Percentiles rank a stretch among this genome's conserved stretches.
These are phyloP conservation scores for Cancer borealis DNA, from an alignment of 2,888 invertebrate species.

Conservation along the genomic window DNA sequence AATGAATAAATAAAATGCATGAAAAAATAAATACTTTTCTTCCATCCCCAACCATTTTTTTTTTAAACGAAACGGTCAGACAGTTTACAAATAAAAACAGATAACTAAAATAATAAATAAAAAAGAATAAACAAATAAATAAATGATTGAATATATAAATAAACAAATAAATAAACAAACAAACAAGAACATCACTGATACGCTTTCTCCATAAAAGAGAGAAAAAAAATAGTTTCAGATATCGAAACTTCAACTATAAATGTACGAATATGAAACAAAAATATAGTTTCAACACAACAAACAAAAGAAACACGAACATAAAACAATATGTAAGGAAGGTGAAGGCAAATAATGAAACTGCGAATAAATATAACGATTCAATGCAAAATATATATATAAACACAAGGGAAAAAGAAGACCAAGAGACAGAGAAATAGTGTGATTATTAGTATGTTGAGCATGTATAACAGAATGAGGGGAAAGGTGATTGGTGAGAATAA, in stretches of 20 bases:
- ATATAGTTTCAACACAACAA: not conserved
- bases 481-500: not conserved
- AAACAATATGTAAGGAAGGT: not conserved
- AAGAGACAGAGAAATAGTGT: not conserved
- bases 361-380: not conserved
- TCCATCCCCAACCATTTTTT: not conserved
- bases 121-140: not conserved
- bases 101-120: not conserved
- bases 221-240: not conserved
- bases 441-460: not conserved
- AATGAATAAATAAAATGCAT: not conserved
- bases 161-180: too few relatives aligned
- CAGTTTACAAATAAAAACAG: not conserved
- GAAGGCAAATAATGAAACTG: not conserved
- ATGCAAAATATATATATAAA: not conserved
- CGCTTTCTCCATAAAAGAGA: too few relatives aligned
- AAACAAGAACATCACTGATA: too few relatives aligned
- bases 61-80: not conserved
- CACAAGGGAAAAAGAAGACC: not conserved
- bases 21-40: not conserved
- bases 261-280: not conserved
- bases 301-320: not conserved
- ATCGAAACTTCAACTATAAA: not conserved
- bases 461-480: not conserved
- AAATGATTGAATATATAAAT: not conserved